phyloP scores from a whole-genome alignment of 2,113 vertebrate species.

The Castor canadensis region DNA sequence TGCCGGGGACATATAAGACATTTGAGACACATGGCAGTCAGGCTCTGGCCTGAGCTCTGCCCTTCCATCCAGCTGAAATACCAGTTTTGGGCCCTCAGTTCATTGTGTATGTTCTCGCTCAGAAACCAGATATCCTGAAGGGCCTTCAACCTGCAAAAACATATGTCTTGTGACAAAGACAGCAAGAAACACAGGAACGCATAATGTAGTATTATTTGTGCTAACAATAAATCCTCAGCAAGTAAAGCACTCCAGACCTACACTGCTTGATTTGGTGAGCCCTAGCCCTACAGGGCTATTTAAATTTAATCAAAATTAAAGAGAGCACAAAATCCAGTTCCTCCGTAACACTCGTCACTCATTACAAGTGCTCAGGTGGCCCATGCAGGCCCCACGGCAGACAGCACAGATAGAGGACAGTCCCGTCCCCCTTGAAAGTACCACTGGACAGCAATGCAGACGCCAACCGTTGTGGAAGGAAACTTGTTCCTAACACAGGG shows the following conservation, averaged over 20 bases:
- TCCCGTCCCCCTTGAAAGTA: not conserved
- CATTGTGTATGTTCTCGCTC: not conserved
- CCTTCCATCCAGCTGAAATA: not conserved
- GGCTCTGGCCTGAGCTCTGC: not conserved
- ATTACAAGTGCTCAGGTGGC: not conserved
- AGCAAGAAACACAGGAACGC: not conserved
- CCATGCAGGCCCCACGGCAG: not conserved
- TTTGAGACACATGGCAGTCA: not conserved
- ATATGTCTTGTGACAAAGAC: not conserved
- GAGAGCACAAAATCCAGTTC: not conserved
- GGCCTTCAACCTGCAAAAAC: not conserved
- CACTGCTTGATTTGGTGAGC: accelerated
- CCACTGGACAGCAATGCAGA: not conserved
- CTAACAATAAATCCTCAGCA: not conserved
- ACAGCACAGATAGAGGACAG: not conserved
- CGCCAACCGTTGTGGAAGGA: not conserved
- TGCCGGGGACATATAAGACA: not conserved
- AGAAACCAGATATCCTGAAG: not conserved
- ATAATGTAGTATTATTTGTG: not conserved
- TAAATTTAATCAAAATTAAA: not conserved
- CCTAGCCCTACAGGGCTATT: not conserved
- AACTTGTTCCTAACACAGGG: too few species aligned
- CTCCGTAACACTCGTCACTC: not conserved
- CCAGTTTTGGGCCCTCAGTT: not conserved
- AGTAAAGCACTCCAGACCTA: not conserved